These are phyloP conservation scores for Girardinus metallicus DNA, from an alignment of 2,797 vertebrate genomes.

Conservation along the genomic window DNA sequence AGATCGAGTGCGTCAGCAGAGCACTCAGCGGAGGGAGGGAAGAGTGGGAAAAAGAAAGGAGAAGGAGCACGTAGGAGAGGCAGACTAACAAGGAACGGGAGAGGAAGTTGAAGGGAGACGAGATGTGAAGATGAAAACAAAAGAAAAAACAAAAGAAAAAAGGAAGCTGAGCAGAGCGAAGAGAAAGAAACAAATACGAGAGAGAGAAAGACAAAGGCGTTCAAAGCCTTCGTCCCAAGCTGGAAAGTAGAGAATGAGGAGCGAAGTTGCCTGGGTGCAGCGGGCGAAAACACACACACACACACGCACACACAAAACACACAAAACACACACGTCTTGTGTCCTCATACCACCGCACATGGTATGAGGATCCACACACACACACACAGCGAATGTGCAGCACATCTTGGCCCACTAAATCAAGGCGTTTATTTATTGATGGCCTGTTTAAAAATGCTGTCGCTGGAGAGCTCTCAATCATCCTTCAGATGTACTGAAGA, in stretches of 20 bases:
- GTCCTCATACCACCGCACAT: background rate
- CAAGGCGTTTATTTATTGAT: conserved; percentile 68
- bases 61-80: conserved; percentile 16
- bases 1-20: conserved; percentile 58
- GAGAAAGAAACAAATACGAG: conserved; percentile 25
- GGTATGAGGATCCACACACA: background rate
- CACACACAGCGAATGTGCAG: conserved; percentile 11
- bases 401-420: conserved; percentile 32
- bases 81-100: conserved; percentile 22
- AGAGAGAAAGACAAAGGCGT: conserved; percentile 41
- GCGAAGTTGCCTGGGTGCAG: conserved; percentile 16
- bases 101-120: conserved; percentile 27
- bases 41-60: background rate
- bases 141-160: background rate
- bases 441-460: conserved; percentile 60
- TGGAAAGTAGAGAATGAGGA: conserved; percentile 45
- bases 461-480: conserved; percentile 64
- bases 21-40: background rate
- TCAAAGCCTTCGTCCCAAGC: conserved; percentile 46
- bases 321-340: conserved; percentile 2
- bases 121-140: conserved; percentile 11
- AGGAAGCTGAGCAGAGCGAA: background rate
- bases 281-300: conserved; percentile 2
- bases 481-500: conserved; percentile 48
- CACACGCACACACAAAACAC: background rate